Percentiles rank a stretch among this genome's conserved stretches.
These are phyloP conservation scores for Spodoptera frugiperda DNA, from an alignment of 1,140 invertebrate species.

Conservation along the genomic window DNA sequence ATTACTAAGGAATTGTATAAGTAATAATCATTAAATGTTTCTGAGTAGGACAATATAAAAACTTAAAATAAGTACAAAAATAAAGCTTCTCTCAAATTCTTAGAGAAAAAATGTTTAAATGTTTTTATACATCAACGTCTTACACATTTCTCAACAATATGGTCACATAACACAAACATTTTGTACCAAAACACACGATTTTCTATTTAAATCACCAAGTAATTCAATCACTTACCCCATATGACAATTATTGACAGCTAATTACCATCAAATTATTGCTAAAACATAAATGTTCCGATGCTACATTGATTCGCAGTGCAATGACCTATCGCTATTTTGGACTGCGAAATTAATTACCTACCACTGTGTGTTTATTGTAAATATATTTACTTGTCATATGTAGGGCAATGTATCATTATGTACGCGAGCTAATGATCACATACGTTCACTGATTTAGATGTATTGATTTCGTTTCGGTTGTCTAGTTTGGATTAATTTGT, in stretches of 20 bases:
- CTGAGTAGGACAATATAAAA: too few species aligned
- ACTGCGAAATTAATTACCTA: constrained; percentile 62
- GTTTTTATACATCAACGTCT: too few species aligned
- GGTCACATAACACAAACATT: too few species aligned
- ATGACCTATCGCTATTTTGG: constrained; percentile 55
- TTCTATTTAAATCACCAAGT: background rate
- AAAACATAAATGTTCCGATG: constrained; percentile 17
- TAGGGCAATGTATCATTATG: constrained; percentile 5
- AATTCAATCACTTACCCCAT: constrained; percentile 13
- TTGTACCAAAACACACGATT: too few species aligned
- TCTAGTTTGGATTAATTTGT: too few species aligned
- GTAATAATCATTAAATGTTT: too few species aligned
- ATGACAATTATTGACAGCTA: background rate
- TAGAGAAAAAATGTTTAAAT: too few species aligned
- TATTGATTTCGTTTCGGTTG: background rate
- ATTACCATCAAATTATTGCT: constrained; percentile 20
- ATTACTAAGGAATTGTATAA: too few species aligned
- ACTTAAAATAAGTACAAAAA: too few species aligned
- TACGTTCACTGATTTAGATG: background rate
- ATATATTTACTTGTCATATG: constrained; percentile 13
- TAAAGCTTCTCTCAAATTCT: too few species aligned
- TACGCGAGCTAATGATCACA: constrained; percentile 3
- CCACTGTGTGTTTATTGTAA: constrained; percentile 29
- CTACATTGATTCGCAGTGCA: constrained; percentile 37
- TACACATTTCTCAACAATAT: too few species aligned